These are phyloP conservation scores for Molossus alvarezi DNA, from an alignment of 2,797 vertebrate genomes.

Conservation along the genomic window DNA sequence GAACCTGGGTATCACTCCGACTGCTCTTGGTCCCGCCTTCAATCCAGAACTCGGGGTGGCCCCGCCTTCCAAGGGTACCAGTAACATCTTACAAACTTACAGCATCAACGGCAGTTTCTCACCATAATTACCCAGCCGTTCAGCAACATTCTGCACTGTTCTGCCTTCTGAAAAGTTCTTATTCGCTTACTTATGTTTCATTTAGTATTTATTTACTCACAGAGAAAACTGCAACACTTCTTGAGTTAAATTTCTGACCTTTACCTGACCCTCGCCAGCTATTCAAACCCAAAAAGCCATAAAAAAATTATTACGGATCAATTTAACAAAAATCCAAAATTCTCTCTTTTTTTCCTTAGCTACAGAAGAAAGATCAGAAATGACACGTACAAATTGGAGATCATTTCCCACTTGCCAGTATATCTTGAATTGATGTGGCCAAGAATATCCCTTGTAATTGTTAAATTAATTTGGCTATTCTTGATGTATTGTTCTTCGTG, in stretches of 20 bases:
- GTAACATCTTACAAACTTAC: fast-evolving
- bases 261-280: slow-evolving; percentile 77
- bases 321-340: slow-evolving; percentile 87
- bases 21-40: no score
- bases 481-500: slow-evolving; percentile 86
- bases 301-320: slow-evolving; percentile 64
- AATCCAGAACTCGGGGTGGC: fast-evolving
- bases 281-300: slow-evolving; percentile 57
- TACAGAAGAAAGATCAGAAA: slow-evolving; percentile 75
- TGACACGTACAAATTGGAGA: slow-evolving; percentile 87
- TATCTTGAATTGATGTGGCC: slow-evolving; percentile 88
- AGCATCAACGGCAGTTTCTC: not conserved
- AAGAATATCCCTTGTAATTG: slow-evolving; percentile 86
- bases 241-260: slow-evolving; percentile 77
- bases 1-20: not conserved
- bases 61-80: fast-evolving
- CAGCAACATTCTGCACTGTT: not conserved
- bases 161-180: not conserved
- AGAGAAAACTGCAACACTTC: not conserved
- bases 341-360: slow-evolving; percentile 77
- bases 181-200: not conserved
- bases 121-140: not conserved
- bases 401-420: slow-evolving; percentile 87
- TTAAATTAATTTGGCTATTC: slow-evolving; percentile 90
- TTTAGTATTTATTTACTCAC: not conserved